phyloP scores from a whole-genome alignment of 2,888 invertebrate genomes.

The Torymus tubicola region DNA sequence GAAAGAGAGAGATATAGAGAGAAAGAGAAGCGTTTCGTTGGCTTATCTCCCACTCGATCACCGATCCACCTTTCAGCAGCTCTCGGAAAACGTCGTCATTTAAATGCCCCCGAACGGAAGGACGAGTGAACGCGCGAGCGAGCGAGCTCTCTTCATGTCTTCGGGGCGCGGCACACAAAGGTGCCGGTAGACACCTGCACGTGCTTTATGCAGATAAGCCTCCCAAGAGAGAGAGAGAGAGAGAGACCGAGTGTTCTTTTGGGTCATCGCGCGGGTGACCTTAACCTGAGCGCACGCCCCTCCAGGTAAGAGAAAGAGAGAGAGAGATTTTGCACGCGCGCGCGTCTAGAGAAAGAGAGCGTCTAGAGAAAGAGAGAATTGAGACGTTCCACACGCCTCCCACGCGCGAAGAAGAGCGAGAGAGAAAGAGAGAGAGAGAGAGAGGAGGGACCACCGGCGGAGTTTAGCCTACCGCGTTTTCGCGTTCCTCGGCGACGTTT shows the following conservation, averaged over 20 bases:
- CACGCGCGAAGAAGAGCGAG: constrained; percentile 22
- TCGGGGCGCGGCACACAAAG: constrained; percentile 64
- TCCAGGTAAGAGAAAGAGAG: neutral
- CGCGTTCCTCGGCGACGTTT: neutral
- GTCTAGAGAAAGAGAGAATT: constrained; percentile 19
- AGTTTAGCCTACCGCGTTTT: neutral
- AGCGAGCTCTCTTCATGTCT: neutral
- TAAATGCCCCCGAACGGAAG: neutral
- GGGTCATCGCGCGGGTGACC: constrained; percentile 43
- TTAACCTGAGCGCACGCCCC: constrained; percentile 46
- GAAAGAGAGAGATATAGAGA: neutral
- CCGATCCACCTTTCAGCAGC: neutral
- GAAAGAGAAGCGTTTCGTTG: neutral
- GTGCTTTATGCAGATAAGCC: constrained; percentile 73
- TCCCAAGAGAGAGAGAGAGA: constrained; percentile 8
- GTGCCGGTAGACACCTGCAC: constrained; percentile 73
- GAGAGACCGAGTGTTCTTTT: constrained; percentile 49
- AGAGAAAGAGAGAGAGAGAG: neutral
- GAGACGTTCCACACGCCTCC: constrained; percentile 50
- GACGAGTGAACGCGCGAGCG: constrained; percentile 25
- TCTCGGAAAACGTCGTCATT: neutral
- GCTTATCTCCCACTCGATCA: no score
- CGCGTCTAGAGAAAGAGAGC: constrained; percentile 49
- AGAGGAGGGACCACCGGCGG: constrained; percentile 38
- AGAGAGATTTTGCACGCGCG: constrained; percentile 18